Conservation (phyloP, 2,888 invertebrate species). For the Troglohyphantes excavatus region DNA sequence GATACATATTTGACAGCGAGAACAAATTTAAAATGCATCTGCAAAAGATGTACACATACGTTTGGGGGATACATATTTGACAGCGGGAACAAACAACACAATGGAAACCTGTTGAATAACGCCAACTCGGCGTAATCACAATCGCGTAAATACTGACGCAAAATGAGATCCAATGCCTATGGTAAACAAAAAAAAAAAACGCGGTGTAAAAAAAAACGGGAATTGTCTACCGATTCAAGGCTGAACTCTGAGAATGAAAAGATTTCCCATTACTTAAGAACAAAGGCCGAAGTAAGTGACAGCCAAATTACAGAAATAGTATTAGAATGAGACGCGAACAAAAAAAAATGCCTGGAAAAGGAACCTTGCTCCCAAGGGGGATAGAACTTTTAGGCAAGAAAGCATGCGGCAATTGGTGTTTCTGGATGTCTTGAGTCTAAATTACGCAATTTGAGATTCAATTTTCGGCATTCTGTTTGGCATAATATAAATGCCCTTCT, state of each 20-base stretch:
- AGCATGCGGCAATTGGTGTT: not conserved
- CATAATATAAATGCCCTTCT: not conserved
- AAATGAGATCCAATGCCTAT: conserved; percentile 41
- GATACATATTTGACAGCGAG: too few species aligned
- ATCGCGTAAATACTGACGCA: conserved; percentile 15
- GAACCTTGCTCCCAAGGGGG: not conserved
- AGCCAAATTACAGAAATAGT: conserved; percentile 25
- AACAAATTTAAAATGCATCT: too few species aligned
- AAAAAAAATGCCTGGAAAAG: not conserved
- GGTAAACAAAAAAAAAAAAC: not conserved
- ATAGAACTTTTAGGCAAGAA: not conserved
- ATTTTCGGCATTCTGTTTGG: conserved; percentile 1
- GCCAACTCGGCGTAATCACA: not conserved
- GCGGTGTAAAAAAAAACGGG: not conserved
- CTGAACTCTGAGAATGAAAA: conserved; percentile 5
- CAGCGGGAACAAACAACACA: too few species aligned
- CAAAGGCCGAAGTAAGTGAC: conserved; percentile 33
- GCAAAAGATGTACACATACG: too few species aligned
- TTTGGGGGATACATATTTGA: too few species aligned
- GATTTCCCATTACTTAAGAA: conserved; percentile 35
- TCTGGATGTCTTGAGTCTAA: not conserved
- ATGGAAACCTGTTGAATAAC: too few species aligned
- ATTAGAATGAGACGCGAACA: not conserved
- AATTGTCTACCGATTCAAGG: conserved; percentile 37
- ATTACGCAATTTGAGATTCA: conserved; percentile 20